Conservation (phyloP, 2,888 invertebrate species). For the Lomographa bimaculata region DNA sequence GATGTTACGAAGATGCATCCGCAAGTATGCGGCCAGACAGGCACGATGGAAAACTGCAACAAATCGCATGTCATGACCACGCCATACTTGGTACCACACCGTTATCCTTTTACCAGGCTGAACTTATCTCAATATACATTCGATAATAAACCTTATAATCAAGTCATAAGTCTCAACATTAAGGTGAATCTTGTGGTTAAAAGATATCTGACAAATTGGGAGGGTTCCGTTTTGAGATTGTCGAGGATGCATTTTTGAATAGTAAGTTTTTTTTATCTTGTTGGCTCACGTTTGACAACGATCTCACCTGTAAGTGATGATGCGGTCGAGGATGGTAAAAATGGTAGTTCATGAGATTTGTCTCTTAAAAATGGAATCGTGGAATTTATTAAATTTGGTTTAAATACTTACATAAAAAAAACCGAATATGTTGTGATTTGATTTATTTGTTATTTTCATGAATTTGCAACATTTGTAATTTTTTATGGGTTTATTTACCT, state of each 20-base stretch:
- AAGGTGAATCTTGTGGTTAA: slow-evolving; percentile 7
- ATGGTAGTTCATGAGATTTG: too few species aligned
- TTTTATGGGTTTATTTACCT: too few species aligned
- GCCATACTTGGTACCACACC: slow-evolving; percentile 64
- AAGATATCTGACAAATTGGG: slow-evolving; percentile 30
- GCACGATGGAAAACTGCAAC: slow-evolving; percentile 64
- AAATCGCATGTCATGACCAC: slow-evolving; percentile 69
- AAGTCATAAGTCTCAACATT: slow-evolving; percentile 10
- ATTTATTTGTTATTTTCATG: too few species aligned
- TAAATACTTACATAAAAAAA: too few species aligned
- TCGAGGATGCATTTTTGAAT: slow-evolving; percentile 9
- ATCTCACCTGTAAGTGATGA: too few species aligned
- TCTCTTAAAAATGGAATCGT: too few species aligned
- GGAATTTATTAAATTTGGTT: too few species aligned
- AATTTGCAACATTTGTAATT: too few species aligned
- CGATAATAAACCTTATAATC: slow-evolving; percentile 18
- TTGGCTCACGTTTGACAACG: too few species aligned
- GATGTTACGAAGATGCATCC: slow-evolving; percentile 25
- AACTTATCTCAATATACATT: slow-evolving; percentile 9
- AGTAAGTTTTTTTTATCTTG: too few species aligned
- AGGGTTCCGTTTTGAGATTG: slow-evolving; percentile 26
- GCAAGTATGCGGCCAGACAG: slow-evolving; percentile 28
- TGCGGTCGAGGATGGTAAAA: too few species aligned
- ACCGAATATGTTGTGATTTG: too few species aligned
- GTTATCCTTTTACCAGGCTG: slow-evolving; percentile 51